Conservation (phyloP, 2,113 vertebrate species). For the Artemisiospiza belli region DNA sequence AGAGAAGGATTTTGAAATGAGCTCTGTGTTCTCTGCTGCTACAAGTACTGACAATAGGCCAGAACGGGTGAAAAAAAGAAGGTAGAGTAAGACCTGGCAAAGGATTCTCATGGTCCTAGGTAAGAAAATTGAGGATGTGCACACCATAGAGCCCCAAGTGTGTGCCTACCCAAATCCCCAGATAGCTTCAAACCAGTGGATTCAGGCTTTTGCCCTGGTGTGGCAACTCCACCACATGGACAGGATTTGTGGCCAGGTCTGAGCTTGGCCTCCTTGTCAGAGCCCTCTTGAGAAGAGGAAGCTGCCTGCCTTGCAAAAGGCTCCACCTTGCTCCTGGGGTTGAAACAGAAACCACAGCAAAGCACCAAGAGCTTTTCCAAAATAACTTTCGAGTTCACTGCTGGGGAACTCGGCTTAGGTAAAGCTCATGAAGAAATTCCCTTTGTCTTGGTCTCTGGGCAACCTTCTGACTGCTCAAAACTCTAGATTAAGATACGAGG, state of each 20-base stretch:
- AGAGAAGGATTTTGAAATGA: not conserved
- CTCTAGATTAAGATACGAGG: not conserved
- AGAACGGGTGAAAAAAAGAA: not conserved
- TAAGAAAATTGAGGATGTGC: not conserved
- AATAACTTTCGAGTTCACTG: not conserved
- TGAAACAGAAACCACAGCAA: not conserved
- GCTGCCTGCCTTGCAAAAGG: not conserved
- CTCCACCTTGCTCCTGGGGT: not conserved
- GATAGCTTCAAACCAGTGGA: fast-evolving
- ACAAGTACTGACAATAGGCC: not conserved
- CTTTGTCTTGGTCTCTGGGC: not conserved
- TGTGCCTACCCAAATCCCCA: too few relatives aligned
- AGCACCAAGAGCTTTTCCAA: not conserved
- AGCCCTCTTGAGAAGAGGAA: not conserved
- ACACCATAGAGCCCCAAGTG: fast-evolving
- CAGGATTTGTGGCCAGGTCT: not conserved
- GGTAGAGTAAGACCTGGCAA: not conserved
- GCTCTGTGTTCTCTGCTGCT: not conserved
- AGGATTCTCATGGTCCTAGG: not conserved
- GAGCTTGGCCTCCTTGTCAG: not conserved
- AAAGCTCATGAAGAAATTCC: not conserved
- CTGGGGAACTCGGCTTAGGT: not conserved
- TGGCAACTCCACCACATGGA: fast-evolving
- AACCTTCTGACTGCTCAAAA: not conserved
- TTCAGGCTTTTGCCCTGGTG: not conserved